Evolutionary conservation across 2,797 vertebrate species (phyloP).

Genomic region (Protonibea diacanthus): DNA sequence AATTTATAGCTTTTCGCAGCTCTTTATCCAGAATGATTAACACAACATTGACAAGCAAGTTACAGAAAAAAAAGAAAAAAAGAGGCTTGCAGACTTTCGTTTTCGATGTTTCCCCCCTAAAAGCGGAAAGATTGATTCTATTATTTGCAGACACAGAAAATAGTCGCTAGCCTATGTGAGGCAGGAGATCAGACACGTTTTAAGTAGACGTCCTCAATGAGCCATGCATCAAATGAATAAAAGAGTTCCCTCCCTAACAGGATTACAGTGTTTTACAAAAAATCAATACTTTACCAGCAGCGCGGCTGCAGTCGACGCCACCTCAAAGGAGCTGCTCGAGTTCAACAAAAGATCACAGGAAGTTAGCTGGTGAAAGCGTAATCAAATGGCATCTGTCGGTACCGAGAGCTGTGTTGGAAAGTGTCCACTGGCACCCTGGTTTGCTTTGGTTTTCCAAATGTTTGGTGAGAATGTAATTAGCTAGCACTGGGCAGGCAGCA

Average conservation of each 20-base stretch:
- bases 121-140: slow-evolving; percentile 37
- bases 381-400: slow-evolving; percentile 63
- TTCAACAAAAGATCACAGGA: slow-evolving; percentile 64
- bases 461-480: slow-evolving; percentile 81
- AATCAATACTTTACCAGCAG: slow-evolving; percentile 50
- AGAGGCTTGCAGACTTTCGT: slow-evolving; percentile 10
- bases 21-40: slow-evolving; percentile 58
- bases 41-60: slow-evolving; percentile 31
- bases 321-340: slow-evolving; percentile 50
- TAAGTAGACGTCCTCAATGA: slow-evolving; percentile 39
- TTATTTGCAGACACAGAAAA: slow-evolving; percentile 31
- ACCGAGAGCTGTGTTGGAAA: slow-evolving; percentile 46
- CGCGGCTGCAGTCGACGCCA: slow-evolving; percentile 13
- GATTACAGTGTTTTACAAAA: slow-evolving; percentile 51
- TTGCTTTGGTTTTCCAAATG: slow-evolving; percentile 65
- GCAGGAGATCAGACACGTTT: slow-evolving; percentile 43
- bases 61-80: not conserved
- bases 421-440: slow-evolving; percentile 53
- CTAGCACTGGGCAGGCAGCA: slow-evolving; percentile 63
- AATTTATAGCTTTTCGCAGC: slow-evolving; percentile 58
- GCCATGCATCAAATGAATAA: slow-evolving; percentile 30
- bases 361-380: slow-evolving; percentile 44
- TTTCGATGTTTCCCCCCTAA: not conserved
- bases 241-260: slow-evolving; percentile 31
- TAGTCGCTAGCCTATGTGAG: slow-evolving; percentile 17